Percentiles rank a stretch among this genome's conserved stretches.
Evolutionary conservation across 2,797 vertebrate genomes (phyloP).

Genomic region (Tangara arthus): DNA sequence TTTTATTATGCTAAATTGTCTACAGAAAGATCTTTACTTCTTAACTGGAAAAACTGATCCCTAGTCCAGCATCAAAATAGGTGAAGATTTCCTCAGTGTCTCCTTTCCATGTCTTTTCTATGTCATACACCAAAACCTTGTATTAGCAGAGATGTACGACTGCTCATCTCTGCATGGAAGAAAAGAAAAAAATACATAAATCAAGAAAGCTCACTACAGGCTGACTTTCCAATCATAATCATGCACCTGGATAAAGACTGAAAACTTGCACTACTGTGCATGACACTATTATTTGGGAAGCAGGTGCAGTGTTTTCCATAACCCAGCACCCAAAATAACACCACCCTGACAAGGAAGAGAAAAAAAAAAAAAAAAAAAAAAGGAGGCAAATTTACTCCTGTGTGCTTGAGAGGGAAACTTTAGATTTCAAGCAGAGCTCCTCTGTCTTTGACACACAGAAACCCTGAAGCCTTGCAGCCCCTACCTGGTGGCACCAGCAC

Average conservation of each 20-base stretch:
- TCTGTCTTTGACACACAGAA: rapidly evolving
- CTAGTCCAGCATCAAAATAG: neutral
- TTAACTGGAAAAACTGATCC: neutral
- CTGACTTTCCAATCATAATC: neutral
- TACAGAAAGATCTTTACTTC: neutral
- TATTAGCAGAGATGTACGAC: neutral
- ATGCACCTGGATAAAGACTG: neutral
- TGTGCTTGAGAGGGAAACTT: neutral
- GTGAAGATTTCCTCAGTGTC: neutral
- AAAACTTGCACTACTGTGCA: neutral
- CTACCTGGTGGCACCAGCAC: neutral
- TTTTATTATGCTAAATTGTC: neutral
- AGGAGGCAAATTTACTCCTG: neutral
- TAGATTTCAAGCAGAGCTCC: neutral
- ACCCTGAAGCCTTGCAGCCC: neutral
- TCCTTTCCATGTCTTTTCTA: neutral
- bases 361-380: rapidly evolving
- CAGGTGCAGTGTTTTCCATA: neutral
- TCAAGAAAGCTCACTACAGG: neutral
- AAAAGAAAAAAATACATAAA: neutral
- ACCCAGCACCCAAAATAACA: neutral
- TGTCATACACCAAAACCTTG: neutral
- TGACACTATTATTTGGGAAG: neutral
- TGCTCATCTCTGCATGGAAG: neutral
- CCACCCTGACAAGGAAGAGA: rapidly evolving